Percentiles rank a stretch among this genome's conserved stretches.
These are phyloP conservation scores for Heliconius melpomene DNA, from an alignment of 1,140 invertebrate genomes.

Conservation along the genomic window DNA sequence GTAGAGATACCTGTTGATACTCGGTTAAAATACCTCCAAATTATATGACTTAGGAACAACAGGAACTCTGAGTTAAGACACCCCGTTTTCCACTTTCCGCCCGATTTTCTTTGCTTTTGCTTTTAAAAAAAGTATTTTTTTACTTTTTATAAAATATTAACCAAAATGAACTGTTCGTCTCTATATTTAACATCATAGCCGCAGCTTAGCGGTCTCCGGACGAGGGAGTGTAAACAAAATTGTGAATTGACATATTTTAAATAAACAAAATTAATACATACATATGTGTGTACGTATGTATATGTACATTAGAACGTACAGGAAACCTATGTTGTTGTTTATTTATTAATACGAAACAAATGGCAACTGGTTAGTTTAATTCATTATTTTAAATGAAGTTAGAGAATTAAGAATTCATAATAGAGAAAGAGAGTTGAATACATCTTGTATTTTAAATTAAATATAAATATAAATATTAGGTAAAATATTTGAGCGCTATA, in stretches of 20 bases:
- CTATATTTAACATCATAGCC: constrained; percentile 13
- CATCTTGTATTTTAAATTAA: too few species aligned
- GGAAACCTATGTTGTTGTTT: constrained; percentile 35
- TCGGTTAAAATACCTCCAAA: too few species aligned
- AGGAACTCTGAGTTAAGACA: too few species aligned
- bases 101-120: too few species aligned
- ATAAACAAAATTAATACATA: constrained; percentile 31
- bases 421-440: too few species aligned
- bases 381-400: neutral
- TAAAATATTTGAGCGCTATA: too few species aligned
- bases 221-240: constrained; percentile 28
- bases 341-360: neutral
- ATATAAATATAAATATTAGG: too few species aligned
- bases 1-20: too few species aligned
- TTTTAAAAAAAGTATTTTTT: neutral
- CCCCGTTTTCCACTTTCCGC: too few species aligned
- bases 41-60: too few species aligned
- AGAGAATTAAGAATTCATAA: neutral
- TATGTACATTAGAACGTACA: constrained; percentile 21
- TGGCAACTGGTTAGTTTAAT: neutral
- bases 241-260: constrained; percentile 29
- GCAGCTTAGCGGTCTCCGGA: constrained; percentile 20
- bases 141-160: neutral
- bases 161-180: neutral
- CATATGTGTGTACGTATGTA: constrained; percentile 5